These are phyloP conservation scores for Tenthredo mesomela DNA, from an alignment of 2,888 invertebrate genomes.

Conservation along the genomic window DNA sequence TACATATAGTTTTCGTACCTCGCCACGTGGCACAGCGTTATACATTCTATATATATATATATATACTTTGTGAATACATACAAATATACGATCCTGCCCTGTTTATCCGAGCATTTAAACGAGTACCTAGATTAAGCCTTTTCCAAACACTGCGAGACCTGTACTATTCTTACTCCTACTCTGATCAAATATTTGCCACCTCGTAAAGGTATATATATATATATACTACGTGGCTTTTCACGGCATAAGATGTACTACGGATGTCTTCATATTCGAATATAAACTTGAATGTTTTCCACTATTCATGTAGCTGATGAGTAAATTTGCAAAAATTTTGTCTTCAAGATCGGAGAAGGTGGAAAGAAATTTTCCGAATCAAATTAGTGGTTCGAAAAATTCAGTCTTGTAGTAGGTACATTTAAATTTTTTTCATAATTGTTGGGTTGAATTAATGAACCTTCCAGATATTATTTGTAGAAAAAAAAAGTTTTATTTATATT, in stretches of 20 bases:
- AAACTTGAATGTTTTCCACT: constrained; percentile 10
- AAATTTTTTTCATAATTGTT: background rate
- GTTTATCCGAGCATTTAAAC: background rate
- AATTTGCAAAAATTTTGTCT: background rate
- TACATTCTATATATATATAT: background rate
- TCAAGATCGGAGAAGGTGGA: background rate
- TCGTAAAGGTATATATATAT: background rate
- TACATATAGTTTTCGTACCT: background rate
- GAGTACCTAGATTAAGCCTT: constrained; percentile 24
- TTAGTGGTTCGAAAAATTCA: too few relatives aligned
- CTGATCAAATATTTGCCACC: constrained; percentile 34
- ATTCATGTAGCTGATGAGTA: background rate
- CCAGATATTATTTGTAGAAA: background rate
- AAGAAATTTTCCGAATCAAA: background rate
- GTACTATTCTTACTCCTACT: background rate
- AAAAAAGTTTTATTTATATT: background rate
- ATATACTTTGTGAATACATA: background rate
- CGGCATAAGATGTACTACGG: background rate
- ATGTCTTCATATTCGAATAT: background rate
- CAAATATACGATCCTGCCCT: background rate
- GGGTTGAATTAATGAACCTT: background rate
- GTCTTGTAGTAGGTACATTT: too few relatives aligned
- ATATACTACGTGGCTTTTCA: background rate
- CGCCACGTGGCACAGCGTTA: background rate
- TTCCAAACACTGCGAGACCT: constrained; percentile 22